Evolutionary conservation across 1,140 invertebrate species (phyloP).

Genomic region (Drosophila punjabiensis): DNA sequence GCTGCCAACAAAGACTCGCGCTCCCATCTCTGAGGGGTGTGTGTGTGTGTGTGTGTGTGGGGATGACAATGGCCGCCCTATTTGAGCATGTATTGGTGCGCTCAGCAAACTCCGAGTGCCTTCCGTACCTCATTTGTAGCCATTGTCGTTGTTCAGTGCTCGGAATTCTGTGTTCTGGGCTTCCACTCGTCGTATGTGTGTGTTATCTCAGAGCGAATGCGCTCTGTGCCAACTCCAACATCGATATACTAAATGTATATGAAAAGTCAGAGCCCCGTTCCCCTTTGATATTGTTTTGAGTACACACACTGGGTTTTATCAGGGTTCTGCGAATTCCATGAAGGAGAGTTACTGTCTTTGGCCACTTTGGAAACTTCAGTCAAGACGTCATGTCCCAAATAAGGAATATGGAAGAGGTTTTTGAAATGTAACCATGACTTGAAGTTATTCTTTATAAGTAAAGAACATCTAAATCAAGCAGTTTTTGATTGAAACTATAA

Average conservation of each 20-base stretch:
- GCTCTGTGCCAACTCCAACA: conserved; percentile 61
- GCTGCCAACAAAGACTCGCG: conserved; percentile 32
- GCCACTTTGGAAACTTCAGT: neutral
- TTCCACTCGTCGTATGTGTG: neutral
- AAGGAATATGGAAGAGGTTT: neutral
- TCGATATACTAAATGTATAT: conserved; percentile 21
- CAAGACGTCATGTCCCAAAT: neutral
- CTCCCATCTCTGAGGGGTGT: conserved; percentile 3
- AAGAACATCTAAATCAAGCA: no score
- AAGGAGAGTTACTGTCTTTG: conserved; percentile 44
- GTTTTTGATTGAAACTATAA: accelerated
- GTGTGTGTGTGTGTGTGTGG: neutral
- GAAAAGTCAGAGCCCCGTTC: neutral
- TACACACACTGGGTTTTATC: conserved; percentile 29
- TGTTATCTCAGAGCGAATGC: conserved; percentile 56
- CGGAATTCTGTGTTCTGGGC: conserved; percentile 1
- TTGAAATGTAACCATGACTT: neutral
- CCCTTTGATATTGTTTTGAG: conserved; percentile 6
- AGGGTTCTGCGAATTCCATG: conserved; percentile 43
- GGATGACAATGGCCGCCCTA: conserved; percentile 69
- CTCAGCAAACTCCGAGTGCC: conserved; percentile 50
- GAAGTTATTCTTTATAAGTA: neutral
- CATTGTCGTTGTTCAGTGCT: conserved; percentile 20
- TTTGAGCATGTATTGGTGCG: conserved; percentile 60
- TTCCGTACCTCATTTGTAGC: conserved; percentile 31